Evolutionary conservation across 53 echinoderm and acorn worm species (phyloP).

Genomic region (Luidia sarsii): DNA sequence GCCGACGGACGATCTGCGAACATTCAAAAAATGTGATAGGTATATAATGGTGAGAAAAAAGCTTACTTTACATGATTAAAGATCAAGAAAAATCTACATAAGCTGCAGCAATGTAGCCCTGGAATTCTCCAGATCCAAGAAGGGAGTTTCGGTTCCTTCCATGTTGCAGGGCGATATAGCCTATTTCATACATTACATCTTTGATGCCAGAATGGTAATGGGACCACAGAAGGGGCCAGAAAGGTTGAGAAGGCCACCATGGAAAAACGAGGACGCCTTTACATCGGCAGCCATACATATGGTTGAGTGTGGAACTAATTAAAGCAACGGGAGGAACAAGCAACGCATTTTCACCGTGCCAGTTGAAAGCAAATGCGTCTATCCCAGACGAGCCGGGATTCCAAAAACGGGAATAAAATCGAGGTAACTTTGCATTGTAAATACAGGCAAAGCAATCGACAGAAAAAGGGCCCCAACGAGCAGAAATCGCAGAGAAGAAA

Average conservation of each 20-base stretch:
- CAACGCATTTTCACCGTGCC: conserved; percentile 11
- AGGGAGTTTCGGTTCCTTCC: not conserved
- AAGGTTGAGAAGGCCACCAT: too few species aligned
- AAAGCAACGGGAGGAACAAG: conserved; percentile 16
- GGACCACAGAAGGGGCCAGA: conserved; percentile 21
- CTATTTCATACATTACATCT: not conserved
- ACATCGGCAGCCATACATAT: not conserved
- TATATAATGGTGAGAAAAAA: not conserved
- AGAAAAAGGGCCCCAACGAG: conserved; percentile 20
- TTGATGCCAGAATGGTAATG: conserved; percentile 1
- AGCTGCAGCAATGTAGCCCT: not conserved
- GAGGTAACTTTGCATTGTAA: conserved; percentile 18
- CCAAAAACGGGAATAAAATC: too few species aligned
- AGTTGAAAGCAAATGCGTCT: conserved; percentile 8
- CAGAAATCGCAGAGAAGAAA: too few species aligned
- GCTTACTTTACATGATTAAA: not conserved
- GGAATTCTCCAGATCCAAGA: conserved; percentile 5
- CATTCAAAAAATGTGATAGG: not conserved
- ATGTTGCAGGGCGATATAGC: not conserved
- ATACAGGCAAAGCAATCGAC: conserved; percentile 2
- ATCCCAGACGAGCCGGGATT: conserved; percentile 1
- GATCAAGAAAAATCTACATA: not conserved
- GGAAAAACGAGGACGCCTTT: conserved; percentile 3
- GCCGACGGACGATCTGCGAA: not conserved
- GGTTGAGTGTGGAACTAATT: not conserved